phyloP scores from a whole-genome alignment of 92 coral and sea anemone species.

The Plumapathes pennacea region DNA sequence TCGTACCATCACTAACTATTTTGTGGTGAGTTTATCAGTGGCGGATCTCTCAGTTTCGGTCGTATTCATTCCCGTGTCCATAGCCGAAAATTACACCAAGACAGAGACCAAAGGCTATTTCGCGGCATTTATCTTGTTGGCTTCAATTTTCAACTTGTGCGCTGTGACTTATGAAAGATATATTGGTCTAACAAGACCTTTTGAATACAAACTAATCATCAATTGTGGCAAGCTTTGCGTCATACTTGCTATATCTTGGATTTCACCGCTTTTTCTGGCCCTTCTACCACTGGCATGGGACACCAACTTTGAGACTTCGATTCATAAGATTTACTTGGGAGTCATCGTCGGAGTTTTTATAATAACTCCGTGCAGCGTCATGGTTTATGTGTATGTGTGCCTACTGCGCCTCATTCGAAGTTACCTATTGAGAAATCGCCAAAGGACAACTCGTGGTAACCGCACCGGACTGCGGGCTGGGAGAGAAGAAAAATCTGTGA shows the following conservation, averaged over 20 bases:
- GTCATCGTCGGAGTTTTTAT: constrained; percentile 46
- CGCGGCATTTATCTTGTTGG: constrained; percentile 68
- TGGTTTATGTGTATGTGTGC: constrained; percentile 63
- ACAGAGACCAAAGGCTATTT: constrained; percentile 64
- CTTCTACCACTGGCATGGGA: constrained; percentile 78
- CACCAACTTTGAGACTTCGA: constrained; percentile 28
- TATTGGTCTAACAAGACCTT: constrained; percentile 78
- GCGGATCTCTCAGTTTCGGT: constrained; percentile 71
- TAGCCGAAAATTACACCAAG: constrained; percentile 56
- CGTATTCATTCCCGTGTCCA: constrained; percentile 67
- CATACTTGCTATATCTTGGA: constrained; percentile 61
- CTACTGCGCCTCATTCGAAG: constrained; percentile 57
- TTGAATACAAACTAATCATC: constrained; percentile 63
- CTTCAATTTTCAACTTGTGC: constrained; percentile 78
- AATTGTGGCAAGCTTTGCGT: constrained; percentile 29
- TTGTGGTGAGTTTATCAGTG: constrained; percentile 65
- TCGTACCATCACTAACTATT: constrained; percentile 74
- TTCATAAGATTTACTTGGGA: constrained; percentile 56
- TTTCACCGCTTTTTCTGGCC: constrained; percentile 46
- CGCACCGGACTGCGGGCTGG: constrained; percentile 68
- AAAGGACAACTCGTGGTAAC: constrained; percentile 53
- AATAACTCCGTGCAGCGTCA: constrained; percentile 48
- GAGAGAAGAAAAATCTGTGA: constrained; percentile 74
- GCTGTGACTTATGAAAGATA: constrained; percentile 89
- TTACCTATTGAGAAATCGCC: constrained; percentile 45